Evolutionary conservation across 2,888 invertebrate species (phyloP), one percentile per base, ranked within the genome.

Genomic region (Phortica okadai): DNA sequence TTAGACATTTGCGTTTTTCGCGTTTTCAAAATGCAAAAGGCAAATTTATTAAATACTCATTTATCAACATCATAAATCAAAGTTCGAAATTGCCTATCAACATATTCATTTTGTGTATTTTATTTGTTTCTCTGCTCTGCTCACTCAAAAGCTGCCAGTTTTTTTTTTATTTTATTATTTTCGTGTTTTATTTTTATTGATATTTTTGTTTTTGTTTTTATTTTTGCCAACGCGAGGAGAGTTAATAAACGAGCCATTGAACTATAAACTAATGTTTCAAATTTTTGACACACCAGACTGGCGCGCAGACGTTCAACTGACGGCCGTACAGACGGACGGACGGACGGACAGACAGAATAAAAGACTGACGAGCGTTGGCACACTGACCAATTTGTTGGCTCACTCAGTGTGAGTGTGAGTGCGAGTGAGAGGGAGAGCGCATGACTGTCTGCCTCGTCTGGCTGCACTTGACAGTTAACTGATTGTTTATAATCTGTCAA

Each of bases 21-120:
- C 45, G 10, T 45, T 45, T 45, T 45, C 80, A 83, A 77, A 82
- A 80, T 78, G 21, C 11, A 59, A 59, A 59, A 14, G 14, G 85
- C 82, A 84, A 84, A 86, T 88, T 85, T 85, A 85, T 85, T 88
- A 85, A 85, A 85, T 85, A 82, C 88, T 85, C 88, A 85, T 85
- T 85, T 85, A 85, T 88, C 85, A 88, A 88, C 79, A 83, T 83
- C 85, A 85, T 85, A 86, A 85, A 85, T 85, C 85, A 85, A 85
- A 33, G 54, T 78, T 70, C 70, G 70, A 25, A 54, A 72, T 56
- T 21, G 54, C 70, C 70, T 72, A 72, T 72, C 70, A 72, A 72
- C 56, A 56, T 25, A 25, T 54, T 14, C 11, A 44, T 72, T 72
- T 72, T 7, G 16, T 56, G 10, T 56, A 25, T 74, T 66, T 73